A percentile compares a stretch with the other conserved stretches of the same genome.
Conservation (phyloP, 2,797 vertebrate genomes). For the Acrocephalus scirpaceus region DNA sequence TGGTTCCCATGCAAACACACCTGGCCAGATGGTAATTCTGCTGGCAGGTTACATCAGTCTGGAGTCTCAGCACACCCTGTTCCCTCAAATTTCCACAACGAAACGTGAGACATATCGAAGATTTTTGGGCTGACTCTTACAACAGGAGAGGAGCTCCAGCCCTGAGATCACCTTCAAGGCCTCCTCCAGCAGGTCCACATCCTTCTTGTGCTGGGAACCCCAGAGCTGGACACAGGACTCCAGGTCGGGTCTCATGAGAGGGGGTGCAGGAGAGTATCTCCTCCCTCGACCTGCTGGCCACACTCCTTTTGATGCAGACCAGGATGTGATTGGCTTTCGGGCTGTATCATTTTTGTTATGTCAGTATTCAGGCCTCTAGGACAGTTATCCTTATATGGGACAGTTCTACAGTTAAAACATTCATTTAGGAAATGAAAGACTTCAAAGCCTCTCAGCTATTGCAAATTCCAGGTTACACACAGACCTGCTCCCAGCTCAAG, state of each 20-base stretch:
- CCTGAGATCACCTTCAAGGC: neutral
- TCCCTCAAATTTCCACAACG: no score
- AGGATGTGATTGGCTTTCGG: neutral
- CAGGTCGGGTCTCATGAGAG: no score
- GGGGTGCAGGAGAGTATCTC: neutral
- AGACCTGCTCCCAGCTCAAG: neutral
- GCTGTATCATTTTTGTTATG: neutral
- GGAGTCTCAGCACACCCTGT: no score
- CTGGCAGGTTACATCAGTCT: no score
- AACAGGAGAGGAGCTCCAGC: neutral
- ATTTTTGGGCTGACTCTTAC: neutral
- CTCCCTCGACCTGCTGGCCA: neutral
- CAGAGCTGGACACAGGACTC: neutral
- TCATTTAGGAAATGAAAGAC: neutral
- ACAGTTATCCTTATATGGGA: neutral
- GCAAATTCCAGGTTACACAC: neutral
- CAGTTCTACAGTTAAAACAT: neutral
- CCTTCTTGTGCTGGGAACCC: no score
- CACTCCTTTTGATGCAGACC: neutral
- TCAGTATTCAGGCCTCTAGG: neutral
- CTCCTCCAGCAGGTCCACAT: neutral
- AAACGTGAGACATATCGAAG: no score
- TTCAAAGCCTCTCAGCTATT: neutral
- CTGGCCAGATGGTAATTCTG: no score
- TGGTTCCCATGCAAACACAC: no score